Evolutionary conservation across 2,797 vertebrate species (phyloP).

Genomic region (Lindbergichthys nudifrons): DNA sequence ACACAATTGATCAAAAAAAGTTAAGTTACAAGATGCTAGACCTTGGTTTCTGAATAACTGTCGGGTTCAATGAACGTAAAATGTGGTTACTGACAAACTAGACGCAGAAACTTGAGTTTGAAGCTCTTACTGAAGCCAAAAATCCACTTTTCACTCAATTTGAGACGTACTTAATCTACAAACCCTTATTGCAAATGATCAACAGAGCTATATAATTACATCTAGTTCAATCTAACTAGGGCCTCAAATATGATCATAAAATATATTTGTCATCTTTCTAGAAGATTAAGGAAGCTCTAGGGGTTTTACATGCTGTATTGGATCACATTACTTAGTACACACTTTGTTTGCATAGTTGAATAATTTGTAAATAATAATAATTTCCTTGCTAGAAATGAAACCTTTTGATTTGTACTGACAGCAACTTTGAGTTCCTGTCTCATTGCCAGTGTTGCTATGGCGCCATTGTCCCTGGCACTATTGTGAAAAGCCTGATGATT

Average conservation of each 20-base stretch:
- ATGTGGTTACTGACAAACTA: no score
- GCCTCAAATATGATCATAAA: neutral
- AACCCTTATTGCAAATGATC: neutral
- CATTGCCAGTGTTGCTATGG: constrained; percentile 55
- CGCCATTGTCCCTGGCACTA: constrained; percentile 48
- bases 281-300: neutral
- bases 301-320: neutral
- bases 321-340: neutral
- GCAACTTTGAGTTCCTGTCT: constrained; percentile 29
- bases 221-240: neutral
- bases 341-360: neutral
- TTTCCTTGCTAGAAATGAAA: constrained; percentile 27
- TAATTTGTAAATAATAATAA: constrained; percentile 22
- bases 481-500: constrained; percentile 46
- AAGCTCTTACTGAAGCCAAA: neutral
- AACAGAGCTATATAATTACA: neutral
- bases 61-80: no score
- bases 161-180: neutral
- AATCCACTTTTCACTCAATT: neutral
- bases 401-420: constrained; percentile 35
- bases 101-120: neutral
- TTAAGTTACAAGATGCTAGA: neutral
- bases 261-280: constrained; percentile 2
- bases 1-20: neutral
- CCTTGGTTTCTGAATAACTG: neutral